Base-by-base conservation (phyloP, 2,797 vertebrate genomes). In the Sternarchorhynchus goeldii region DNA sequence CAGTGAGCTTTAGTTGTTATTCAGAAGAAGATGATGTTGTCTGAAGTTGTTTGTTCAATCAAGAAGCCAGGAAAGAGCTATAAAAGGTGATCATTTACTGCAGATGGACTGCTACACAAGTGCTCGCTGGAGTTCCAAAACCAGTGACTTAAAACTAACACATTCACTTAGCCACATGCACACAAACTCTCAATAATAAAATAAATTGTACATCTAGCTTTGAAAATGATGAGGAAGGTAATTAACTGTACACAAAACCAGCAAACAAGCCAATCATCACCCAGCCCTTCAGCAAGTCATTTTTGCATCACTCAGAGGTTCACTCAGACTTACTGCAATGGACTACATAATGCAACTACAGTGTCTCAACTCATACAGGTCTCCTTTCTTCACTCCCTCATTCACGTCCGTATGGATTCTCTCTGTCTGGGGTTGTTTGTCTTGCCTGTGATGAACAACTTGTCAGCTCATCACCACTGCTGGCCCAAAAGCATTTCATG, bases 41-140 rank as follows among this genome's bases (percentile, higher is more conserved):
- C 85, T 75, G 78, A 86, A 88, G 85, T 77, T 74, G 82, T 89
- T 88, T 59, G 55, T 76, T 88, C 80, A 85, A 85, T 87, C 85
- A 82, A 68, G 45, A 62, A 82, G 81, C 74, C 59, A 68, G 70
- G 83, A 81, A 72, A 87, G 76, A 85, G 84, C 64, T 82, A 75
- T 80, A 66, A 3, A 86, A 86, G 76, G 77, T 80, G 70, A 81
- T 80, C 34, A 80, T 88, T 88, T 86, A 71, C 76, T 83, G 73
- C 64, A 84, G 89, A 87, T 89, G 79, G 85, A 85, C 84, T 77
- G 79, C 36, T 63, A 86, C 77, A 82, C 66, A 81, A 87, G 78
- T 77, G 78, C 53, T 76, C 68, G 83, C 82, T 65, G 18, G 59
- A 87, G 74, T 4, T 14, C 73, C 82, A 80, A 89, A 89, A 88